Conservation (phyloP, 2,888 invertebrate species). For the Drosophila suboccidentalis region DNA sequence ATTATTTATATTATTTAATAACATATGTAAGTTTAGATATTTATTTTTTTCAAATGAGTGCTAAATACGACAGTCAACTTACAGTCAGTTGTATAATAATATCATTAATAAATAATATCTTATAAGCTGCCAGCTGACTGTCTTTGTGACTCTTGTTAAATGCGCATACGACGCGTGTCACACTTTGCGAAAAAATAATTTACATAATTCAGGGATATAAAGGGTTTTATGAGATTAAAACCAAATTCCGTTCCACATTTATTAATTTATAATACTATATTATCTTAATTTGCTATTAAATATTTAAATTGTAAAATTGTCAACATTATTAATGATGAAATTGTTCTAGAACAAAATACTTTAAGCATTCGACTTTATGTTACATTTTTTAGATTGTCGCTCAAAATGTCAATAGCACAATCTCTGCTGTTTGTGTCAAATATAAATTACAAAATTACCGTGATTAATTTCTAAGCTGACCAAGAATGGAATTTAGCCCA, state of each 20-base stretch:
- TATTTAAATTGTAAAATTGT: neutral
- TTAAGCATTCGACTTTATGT: neutral
- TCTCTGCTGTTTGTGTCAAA: neutral
- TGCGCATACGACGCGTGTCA: slow-evolving; percentile 18
- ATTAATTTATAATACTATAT: neutral
- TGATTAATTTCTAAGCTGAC: neutral
- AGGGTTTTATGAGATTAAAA: neutral
- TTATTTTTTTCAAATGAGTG: too few species aligned
- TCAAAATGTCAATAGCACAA: neutral
- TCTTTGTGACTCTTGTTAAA: slow-evolving; percentile 9
- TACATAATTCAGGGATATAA: too few species aligned
- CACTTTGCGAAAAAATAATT: slow-evolving; percentile 5
- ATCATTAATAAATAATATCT: slow-evolving; percentile 27
- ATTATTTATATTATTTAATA: too few species aligned
- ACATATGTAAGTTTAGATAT: too few species aligned
- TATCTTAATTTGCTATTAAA: neutral
- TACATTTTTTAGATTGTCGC: neutral
- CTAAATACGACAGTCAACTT: neutral
- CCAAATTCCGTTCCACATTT: neutral
- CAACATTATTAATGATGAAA: neutral
- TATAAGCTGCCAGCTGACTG: too few species aligned
- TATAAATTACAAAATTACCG: neutral
- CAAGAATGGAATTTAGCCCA: neutral
- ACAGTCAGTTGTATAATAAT: slow-evolving; percentile 12
- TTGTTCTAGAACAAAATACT: neutral